Evolutionary conservation across 2,888 invertebrate genomes (phyloP).

Genomic region (Epistrophella euchroma): DNA sequence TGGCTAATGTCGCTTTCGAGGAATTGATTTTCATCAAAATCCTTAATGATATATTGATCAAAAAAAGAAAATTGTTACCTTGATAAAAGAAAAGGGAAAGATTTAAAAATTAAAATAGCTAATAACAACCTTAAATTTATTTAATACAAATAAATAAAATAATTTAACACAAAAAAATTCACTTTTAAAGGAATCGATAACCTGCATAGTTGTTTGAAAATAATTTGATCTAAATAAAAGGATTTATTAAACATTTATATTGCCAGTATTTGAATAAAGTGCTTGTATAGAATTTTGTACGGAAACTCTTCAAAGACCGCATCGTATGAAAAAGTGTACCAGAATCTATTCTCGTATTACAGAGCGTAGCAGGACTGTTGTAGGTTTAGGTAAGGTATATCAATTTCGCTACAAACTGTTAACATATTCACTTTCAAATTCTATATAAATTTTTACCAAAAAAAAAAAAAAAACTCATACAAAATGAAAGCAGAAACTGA

Average conservation of each 20-base stretch:
- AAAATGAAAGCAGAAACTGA: no score
- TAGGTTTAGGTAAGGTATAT: not conserved
- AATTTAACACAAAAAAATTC: not conserved
- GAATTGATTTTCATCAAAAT: no score
- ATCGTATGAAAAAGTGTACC: not conserved
- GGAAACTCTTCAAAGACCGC: not conserved
- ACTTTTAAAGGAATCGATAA: not conserved
- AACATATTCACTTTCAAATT: conserved; percentile 3
- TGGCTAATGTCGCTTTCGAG: no score
- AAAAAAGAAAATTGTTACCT: no score
- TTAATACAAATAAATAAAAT: no score
- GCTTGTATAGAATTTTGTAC: not conserved
- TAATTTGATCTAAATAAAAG: not conserved
- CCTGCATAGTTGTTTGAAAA: not conserved
- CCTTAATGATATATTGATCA: no score
- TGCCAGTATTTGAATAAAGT: not conserved
- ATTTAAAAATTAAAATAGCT: no score
- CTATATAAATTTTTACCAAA: not conserved
- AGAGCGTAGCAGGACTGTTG: not conserved
- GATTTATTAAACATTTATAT: not conserved
- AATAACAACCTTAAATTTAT: no score
- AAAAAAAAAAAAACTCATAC: no score
- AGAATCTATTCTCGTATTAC: not conserved
- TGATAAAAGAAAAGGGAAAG: no score
- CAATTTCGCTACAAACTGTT: not conserved